Conservation (phyloP, 2,888 invertebrate genomes). For the Catonia carolina region DNA sequence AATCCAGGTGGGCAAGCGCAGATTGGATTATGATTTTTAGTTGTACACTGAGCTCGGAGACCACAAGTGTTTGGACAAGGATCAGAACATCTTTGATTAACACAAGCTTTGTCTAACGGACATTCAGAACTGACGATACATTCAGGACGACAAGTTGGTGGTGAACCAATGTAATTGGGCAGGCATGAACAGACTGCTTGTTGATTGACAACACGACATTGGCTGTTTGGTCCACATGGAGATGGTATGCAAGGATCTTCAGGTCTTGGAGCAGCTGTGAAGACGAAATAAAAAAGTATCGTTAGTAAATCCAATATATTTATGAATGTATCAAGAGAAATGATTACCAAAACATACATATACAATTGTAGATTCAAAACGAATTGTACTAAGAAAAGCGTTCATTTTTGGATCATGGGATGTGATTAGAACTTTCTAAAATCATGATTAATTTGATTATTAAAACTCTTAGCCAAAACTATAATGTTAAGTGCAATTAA, state of each 20-base stretch:
- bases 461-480: no score
- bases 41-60: conserved; percentile 72
- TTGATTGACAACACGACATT: conserved; percentile 68
- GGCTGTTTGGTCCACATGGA: conserved; percentile 83
- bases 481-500: no score
- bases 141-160: conserved; percentile 75
- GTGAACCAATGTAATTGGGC: conserved; percentile 68
- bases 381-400: no score
- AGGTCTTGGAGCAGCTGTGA: conserved; percentile 42
- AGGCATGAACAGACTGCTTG: conserved; percentile 82
- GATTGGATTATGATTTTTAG: conserved; percentile 79
- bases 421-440: no score
- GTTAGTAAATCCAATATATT: background rate
- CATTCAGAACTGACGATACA: conserved; percentile 86
- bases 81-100: conserved; percentile 78
- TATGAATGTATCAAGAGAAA: background rate
- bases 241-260: conserved; percentile 72
- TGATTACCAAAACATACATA: background rate
- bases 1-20: conserved; percentile 79
- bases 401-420: no score
- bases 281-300: no score
- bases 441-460: no score
- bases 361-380: background rate
- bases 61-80: conserved; percentile 85
- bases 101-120: conserved; percentile 70